phyloP scores from a whole-genome alignment of 2,113 vertebrate genomes.

The Pampusana beccarii region DNA sequence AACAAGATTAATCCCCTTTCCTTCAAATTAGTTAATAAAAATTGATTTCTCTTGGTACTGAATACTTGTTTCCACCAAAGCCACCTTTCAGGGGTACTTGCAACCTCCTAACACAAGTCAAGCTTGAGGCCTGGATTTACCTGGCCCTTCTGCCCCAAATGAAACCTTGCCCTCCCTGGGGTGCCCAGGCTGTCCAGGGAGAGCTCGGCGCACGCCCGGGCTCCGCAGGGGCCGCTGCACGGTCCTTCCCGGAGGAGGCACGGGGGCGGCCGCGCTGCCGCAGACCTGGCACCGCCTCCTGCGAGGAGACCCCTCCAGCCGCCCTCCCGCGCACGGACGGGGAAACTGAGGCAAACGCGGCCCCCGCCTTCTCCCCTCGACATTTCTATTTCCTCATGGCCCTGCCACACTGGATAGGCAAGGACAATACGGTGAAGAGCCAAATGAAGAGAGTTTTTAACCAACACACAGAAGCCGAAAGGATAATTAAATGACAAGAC shows the following conservation, averaged over 20 bases:
- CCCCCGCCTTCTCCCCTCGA: background rate
- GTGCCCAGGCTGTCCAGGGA: rapidly evolving
- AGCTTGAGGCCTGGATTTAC: background rate
- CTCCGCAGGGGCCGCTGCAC: rapidly evolving
- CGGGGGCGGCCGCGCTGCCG: too few relatives aligned
- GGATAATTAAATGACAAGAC: slow-evolving; percentile 62
- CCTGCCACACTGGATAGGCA: background rate
- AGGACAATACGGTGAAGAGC: background rate
- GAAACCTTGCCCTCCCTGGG: background rate
- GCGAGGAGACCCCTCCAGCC: background rate
- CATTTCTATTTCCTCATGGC: background rate
- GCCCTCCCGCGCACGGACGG: background rate
- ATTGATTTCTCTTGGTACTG: background rate
- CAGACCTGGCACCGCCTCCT: background rate
- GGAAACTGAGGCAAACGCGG: background rate
- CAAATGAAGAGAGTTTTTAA: slow-evolving; percentile 30
- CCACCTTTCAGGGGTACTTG: background rate
- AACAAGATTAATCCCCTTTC: background rate
- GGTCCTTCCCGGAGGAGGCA: background rate
- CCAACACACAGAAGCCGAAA: slow-evolving; percentile 8
- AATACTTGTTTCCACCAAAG: background rate
- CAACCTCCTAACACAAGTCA: background rate
- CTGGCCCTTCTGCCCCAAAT: background rate
- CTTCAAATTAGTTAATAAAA: background rate
- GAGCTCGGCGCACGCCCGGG: rapidly evolving